phyloP scores from a whole-genome alignment of 2,113 vertebrate species.

The Cnemophilus loriae region DNA sequence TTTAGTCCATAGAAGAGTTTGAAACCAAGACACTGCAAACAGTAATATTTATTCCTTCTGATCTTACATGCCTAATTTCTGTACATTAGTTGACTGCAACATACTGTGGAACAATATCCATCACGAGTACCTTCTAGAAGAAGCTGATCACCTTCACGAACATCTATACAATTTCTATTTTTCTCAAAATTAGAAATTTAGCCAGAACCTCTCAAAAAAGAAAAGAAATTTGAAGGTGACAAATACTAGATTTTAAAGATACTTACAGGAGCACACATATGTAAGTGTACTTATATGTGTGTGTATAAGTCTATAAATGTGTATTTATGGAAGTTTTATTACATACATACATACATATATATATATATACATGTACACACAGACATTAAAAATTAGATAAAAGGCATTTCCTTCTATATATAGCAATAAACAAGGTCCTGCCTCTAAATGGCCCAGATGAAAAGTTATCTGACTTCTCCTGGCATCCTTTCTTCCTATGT shows the following conservation, averaged over 20 bases:
- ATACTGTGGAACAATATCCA: background rate
- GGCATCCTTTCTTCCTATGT: background rate
- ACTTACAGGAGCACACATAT: background rate
- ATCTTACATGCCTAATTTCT: background rate
- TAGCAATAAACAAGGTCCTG: background rate
- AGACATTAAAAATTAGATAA: background rate
- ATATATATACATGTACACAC: fast-evolving
- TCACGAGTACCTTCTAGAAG: background rate
- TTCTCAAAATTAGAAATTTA: background rate
- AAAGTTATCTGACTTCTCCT: background rate
- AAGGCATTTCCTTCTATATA: background rate
- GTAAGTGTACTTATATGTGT: background rate
- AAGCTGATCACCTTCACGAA: background rate
- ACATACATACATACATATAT: background rate
- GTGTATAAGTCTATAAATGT: background rate
- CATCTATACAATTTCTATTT: background rate
- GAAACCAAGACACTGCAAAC: background rate
- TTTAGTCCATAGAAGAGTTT: background rate
- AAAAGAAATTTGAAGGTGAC: background rate
- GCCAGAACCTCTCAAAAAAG: background rate
- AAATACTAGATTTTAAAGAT: background rate
- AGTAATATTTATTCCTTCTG: background rate
- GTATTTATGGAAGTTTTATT: background rate
- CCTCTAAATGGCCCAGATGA: background rate
- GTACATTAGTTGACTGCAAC: background rate